Conservation (phyloP, 2,888 invertebrate species). For the Drosophila vallismaia region DNA sequence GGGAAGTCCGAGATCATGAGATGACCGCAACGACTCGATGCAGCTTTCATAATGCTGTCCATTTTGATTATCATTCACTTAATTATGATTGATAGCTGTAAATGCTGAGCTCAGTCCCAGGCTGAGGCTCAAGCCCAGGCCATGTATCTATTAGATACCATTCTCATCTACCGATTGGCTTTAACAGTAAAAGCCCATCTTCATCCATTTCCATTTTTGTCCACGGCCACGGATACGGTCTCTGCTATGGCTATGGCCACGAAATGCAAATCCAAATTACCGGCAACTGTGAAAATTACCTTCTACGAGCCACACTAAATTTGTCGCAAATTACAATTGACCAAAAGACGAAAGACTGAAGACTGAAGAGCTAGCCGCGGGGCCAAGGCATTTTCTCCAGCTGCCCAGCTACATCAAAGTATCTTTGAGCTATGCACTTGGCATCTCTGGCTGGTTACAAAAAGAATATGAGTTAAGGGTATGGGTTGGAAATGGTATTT, state of each 20-base stretch:
- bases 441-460: conserved; percentile 1
- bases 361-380: background rate
- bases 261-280: conserved; percentile 58
- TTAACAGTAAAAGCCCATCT: conserved; percentile 60
- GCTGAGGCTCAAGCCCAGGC: background rate
- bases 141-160: conserved; percentile 61
- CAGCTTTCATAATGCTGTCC: conserved; percentile 67
- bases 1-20: conserved; percentile 7
- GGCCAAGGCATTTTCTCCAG: background rate
- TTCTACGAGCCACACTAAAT: conserved; percentile 42
- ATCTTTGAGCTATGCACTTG: conserved; percentile 16
- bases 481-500: conserved; percentile 13
- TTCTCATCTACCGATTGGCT: conserved; percentile 66
- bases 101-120: conserved; percentile 50
- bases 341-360: conserved; percentile 20
- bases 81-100: conserved; percentile 80
- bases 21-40: conserved; percentile 30
- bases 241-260: conserved; percentile 35
- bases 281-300: conserved; percentile 51
- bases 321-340: conserved; percentile 69
- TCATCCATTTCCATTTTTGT: conserved; percentile 19
- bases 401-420: conserved; percentile 18
- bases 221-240: conserved; percentile 15
- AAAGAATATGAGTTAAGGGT: conserved; percentile 8
- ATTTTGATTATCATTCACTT: conserved; percentile 77